Evolutionary conservation across 2,797 vertebrate species (phyloP).

Genomic region (Cheracebus regulus): DNA sequence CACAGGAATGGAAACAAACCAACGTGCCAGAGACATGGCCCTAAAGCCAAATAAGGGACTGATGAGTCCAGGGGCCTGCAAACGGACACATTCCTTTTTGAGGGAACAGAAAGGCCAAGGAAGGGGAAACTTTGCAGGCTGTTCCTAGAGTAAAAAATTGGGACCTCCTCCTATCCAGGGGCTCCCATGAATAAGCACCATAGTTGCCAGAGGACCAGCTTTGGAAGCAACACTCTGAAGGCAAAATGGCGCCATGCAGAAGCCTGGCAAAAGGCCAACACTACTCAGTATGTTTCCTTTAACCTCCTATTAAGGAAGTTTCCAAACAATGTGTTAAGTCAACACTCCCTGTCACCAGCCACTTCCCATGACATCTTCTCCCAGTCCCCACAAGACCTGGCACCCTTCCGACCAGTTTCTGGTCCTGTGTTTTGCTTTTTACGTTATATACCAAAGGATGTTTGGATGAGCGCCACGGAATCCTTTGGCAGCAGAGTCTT

Average conservation of each 20-base stretch:
- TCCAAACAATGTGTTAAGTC: slow-evolving; percentile 47
- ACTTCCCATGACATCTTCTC: slow-evolving; percentile 35
- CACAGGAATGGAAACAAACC: slow-evolving; percentile 57
- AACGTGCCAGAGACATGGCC: slow-evolving; percentile 10
- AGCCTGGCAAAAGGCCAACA: not conserved
- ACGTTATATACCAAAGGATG: slow-evolving; percentile 18
- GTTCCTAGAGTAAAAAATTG: not conserved
- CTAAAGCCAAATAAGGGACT: slow-evolving; percentile 35
- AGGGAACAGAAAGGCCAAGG: not conserved
- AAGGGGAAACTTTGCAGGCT: not conserved
- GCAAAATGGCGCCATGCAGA: slow-evolving; percentile 44
- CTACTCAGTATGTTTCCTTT: not conserved
- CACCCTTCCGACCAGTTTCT: not conserved
- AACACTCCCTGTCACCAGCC: slow-evolving; percentile 15
- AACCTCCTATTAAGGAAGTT: slow-evolving; percentile 33
- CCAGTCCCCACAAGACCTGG: not conserved
- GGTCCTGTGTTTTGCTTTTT: slow-evolving; percentile 50
- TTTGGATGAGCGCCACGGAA: slow-evolving; percentile 55
- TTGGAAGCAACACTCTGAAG: not conserved
- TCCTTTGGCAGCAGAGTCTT: not conserved
- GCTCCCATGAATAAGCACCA: not conserved
- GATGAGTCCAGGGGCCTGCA: not conserved
- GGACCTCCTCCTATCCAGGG: not conserved
- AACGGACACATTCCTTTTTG: slow-evolving; percentile 10
- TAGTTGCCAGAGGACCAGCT: not conserved